A percentile compares a stretch with the other conserved stretches of the same genome.
Conservation (phyloP, 2,797 vertebrate genomes). For the Chloroceryle inda region DNA sequence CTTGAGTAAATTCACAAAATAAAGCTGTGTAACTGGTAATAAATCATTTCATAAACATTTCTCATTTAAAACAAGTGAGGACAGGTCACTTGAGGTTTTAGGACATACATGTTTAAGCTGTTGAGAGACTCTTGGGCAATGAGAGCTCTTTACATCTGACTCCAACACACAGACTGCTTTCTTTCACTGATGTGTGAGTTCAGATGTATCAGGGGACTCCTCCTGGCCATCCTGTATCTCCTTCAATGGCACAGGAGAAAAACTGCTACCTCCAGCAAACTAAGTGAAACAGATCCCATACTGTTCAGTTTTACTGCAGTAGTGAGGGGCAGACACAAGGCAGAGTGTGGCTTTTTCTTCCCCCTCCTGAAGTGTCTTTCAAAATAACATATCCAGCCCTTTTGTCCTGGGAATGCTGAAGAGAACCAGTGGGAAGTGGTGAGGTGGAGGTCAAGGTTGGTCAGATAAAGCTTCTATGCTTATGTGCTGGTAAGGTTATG, state of each 20-base stretch:
- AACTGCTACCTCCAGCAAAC: not conserved
- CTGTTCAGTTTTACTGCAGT: not conserved
- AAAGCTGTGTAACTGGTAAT: constrained; percentile 3
- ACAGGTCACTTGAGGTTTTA: constrained; percentile 29
- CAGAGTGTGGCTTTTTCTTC: not conserved
- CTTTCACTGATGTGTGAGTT: constrained; percentile 4
- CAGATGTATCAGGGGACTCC: not conserved
- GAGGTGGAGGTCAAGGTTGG: not conserved
- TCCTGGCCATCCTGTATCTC: not conserved
- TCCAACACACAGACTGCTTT: not conserved
- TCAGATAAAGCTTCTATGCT: not conserved
- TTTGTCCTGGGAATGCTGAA: not conserved
- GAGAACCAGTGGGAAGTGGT: not conserved
- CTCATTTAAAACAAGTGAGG: constrained; percentile 33
- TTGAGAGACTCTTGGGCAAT: not conserved
- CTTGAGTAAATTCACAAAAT: constrained; percentile 34
- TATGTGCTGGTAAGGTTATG: not conserved
- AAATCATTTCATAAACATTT: constrained; percentile 13
- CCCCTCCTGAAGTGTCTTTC: not conserved
- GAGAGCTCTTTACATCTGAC: not conserved
- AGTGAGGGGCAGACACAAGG: not conserved
- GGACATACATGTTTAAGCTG: not conserved
- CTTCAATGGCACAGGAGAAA: not conserved
- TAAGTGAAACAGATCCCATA: not conserved
- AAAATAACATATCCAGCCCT: not conserved